These are phyloP conservation scores for Lonchura striata DNA, from an alignment of 2,113 vertebrate species.

Conservation along the genomic window DNA sequence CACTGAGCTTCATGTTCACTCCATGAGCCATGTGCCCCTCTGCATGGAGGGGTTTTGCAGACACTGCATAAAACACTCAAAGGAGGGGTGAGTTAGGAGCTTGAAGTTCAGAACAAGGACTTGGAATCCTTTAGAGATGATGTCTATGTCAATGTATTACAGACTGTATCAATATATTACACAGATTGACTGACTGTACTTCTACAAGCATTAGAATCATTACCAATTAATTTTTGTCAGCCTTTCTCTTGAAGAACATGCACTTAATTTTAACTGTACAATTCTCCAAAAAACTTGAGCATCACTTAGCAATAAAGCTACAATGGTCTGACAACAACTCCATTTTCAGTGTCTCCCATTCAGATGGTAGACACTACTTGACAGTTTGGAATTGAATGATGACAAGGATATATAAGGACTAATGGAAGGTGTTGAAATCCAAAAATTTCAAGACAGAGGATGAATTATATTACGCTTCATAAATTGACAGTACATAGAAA, in stretches of 20 bases:
- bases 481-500: not conserved
- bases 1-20: not conserved
- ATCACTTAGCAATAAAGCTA: not conserved
- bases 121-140: not conserved
- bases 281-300: not conserved
- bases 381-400: not conserved
- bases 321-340: not conserved
- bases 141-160: not conserved
- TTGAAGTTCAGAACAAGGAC: not conserved
- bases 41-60: not conserved
- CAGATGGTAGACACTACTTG: not conserved
- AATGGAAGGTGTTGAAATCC: not conserved
- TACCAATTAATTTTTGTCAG: not conserved
- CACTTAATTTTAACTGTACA: not conserved
- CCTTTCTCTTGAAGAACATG: not conserved
- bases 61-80: not conserved
- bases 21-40: not conserved
- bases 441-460: not conserved
- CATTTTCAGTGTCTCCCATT: not conserved
- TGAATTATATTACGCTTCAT: not conserved
- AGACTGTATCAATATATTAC: not conserved
- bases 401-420: not conserved
- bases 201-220: not conserved
- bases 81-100: not conserved
- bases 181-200: not conserved